Evolutionary conservation across 2,797 vertebrate species (phyloP).

Genomic region (Tangara arthus): DNA sequence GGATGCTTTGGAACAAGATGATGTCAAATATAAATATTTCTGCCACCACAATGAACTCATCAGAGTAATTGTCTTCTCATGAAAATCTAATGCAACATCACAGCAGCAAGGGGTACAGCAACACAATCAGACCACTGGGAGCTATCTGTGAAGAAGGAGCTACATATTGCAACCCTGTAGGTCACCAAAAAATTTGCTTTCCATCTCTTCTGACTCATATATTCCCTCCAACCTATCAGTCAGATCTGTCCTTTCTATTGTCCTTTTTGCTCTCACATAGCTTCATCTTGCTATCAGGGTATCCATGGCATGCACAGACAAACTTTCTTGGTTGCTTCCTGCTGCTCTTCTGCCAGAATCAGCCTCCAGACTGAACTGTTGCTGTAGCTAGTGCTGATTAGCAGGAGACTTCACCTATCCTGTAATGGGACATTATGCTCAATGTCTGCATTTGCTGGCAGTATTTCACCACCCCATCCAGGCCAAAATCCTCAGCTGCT

Average conservation of each 20-base stretch:
- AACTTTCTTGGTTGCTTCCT: neutral
- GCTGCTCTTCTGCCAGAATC: neutral
- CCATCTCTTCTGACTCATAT: neutral
- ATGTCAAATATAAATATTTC: neutral
- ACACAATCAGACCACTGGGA: neutral
- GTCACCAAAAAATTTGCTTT: neutral
- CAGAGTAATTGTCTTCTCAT: neutral
- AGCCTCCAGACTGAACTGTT: neutral
- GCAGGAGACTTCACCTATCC: neutral
- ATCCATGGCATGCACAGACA: neutral
- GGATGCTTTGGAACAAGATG: conserved; percentile 78
- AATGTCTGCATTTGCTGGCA: neutral
- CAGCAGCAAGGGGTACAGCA: neutral
- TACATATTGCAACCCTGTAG: neutral
- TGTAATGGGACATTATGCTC: neutral
- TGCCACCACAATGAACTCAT: neutral
- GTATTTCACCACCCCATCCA: neutral
- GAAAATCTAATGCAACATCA: neutral
- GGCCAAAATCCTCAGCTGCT: neutral
- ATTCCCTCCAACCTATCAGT: neutral
- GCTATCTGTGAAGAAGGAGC: neutral
- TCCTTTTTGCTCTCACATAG: neutral
- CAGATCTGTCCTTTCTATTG: neutral
- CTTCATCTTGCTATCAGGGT: neutral
- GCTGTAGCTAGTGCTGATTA: neutral